A percentile compares a stretch with the other conserved stretches of the same genome.
Conservation (phyloP, 2,888 invertebrate species). For the Hermaeophaga mercurialis region DNA sequence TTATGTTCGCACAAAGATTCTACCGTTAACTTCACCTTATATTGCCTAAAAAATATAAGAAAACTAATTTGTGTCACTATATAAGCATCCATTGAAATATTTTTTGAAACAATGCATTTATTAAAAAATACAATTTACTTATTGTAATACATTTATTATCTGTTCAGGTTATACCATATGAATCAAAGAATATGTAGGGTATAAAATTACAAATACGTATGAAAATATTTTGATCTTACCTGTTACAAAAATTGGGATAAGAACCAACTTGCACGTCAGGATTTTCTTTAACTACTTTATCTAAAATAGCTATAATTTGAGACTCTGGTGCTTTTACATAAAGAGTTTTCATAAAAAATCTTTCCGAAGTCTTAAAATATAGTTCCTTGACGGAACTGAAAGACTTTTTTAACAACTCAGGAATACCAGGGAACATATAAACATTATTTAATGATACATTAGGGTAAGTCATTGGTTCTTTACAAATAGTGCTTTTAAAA, state of each 20-base stretch:
- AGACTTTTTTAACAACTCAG: conserved; percentile 59
- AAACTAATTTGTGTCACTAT: not conserved
- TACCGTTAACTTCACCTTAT: conserved; percentile 61
- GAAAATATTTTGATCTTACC: no score
- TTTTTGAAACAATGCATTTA: no score
- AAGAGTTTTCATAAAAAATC: conserved; percentile 56
- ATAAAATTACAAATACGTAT: no score
- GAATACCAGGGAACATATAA: conserved; percentile 74
- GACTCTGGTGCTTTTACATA: conserved; percentile 59
- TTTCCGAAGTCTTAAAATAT: conserved; percentile 53
- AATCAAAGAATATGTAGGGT: no score
- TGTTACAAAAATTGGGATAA: conserved; percentile 59
- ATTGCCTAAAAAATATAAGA: conserved; percentile 51
- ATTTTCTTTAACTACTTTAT: conserved; percentile 56
- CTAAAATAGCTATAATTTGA: conserved; percentile 55
- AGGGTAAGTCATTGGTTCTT: conserved; percentile 54
- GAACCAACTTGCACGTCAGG: conserved; percentile 61
- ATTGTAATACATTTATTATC: no score
- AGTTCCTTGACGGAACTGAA: conserved; percentile 52
- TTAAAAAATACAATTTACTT: not conserved
- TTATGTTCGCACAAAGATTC: conserved; percentile 56
- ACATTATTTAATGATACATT: conserved; percentile 65
- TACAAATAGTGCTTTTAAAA: conserved; percentile 52
- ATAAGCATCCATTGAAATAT: not conserved
- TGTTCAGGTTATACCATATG: no score